phyloP scores from a whole-genome alignment of 2,113 vertebrate species.

The Pelodiscus sinensis region DNA sequence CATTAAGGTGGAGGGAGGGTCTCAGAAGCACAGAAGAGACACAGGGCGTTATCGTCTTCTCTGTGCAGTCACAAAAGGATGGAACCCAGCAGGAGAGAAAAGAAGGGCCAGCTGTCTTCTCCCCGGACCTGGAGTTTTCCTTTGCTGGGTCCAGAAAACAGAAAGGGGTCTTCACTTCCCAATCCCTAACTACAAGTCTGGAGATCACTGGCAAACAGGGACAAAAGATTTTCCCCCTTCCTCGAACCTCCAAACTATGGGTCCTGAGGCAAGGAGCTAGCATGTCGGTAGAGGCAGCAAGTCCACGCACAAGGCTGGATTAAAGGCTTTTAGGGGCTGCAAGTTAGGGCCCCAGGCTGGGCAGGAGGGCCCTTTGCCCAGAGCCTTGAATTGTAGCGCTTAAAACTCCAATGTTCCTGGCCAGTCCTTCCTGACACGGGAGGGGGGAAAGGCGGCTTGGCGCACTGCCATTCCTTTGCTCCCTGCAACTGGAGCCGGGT shows the following conservation, averaged over 20 bases:
- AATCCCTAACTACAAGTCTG: background rate
- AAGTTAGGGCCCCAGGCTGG: too few relatives aligned
- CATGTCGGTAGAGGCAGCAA: conserved; percentile 38
- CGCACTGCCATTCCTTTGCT: too few relatives aligned
- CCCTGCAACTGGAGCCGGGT: too few relatives aligned
- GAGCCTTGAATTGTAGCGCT: too few relatives aligned
- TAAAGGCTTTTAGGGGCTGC: too few relatives aligned
- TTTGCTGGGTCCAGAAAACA: background rate
- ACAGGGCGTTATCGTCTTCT: background rate
- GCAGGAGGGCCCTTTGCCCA: too few relatives aligned
- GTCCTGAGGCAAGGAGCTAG: background rate
- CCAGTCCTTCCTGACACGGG: too few relatives aligned
- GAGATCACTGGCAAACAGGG: background rate
- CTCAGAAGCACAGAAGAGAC: background rate
- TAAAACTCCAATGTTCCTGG: too few relatives aligned
- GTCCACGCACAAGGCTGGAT: background rate
- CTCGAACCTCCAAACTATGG: background rate
- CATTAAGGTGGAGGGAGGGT: background rate
- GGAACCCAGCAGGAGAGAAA: background rate
- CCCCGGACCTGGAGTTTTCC: background rate
- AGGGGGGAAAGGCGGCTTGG: too few relatives aligned
- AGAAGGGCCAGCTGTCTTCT: background rate
- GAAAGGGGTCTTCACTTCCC: background rate
- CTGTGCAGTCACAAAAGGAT: background rate
- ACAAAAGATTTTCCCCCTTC: background rate